Evolutionary conservation across 2,888 invertebrate genomes (phyloP).

Genomic region (Hypomecis atomaria): DNA sequence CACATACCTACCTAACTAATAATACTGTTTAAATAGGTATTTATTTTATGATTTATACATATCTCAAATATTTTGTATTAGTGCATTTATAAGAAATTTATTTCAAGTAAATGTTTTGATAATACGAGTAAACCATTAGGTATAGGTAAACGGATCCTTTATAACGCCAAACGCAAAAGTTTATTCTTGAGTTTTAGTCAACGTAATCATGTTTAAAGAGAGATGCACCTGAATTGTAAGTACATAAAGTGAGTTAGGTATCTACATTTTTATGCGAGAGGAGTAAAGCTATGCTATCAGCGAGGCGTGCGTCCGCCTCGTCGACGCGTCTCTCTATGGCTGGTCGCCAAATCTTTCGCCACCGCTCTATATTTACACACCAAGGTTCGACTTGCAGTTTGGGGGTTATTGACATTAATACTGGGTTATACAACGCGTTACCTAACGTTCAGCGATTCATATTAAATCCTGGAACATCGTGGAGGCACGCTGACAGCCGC

Average conservation of each 20-base stretch:
- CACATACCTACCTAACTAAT: not conserved
- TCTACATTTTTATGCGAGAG: not conserved
- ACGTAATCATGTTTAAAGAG: too few relatives aligned
- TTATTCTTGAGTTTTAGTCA: not conserved
- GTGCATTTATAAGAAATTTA: too few relatives aligned
- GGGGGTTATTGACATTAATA: constrained; percentile 82
- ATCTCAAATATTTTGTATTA: not conserved
- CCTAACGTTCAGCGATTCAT: constrained; percentile 55
- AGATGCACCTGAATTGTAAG: constrained; percentile 1
- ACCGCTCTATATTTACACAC: constrained; percentile 73
- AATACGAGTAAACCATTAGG: too few relatives aligned
- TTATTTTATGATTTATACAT: not conserved
- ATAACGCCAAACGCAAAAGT: constrained; percentile 1
- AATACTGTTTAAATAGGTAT: not conserved
- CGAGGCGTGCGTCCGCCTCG: constrained; percentile 50
- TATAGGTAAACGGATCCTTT: not conserved
- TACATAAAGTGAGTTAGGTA: not conserved
- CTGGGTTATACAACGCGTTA: constrained; percentile 71
- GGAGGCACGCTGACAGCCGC: constrained; percentile 55
- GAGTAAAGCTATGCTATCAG: constrained; percentile 57
- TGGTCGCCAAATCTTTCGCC: constrained; percentile 78
- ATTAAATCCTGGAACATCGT: constrained; percentile 58
- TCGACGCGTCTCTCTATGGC: constrained; percentile 61
- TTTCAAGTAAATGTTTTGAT: too few relatives aligned
- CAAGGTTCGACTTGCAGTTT: constrained; percentile 81